A percentile compares a stretch with the other conserved stretches of the same genome.
Evolutionary conservation across 2,797 vertebrate genomes (phyloP).

Genomic region (Sebastes jordani): DNA sequence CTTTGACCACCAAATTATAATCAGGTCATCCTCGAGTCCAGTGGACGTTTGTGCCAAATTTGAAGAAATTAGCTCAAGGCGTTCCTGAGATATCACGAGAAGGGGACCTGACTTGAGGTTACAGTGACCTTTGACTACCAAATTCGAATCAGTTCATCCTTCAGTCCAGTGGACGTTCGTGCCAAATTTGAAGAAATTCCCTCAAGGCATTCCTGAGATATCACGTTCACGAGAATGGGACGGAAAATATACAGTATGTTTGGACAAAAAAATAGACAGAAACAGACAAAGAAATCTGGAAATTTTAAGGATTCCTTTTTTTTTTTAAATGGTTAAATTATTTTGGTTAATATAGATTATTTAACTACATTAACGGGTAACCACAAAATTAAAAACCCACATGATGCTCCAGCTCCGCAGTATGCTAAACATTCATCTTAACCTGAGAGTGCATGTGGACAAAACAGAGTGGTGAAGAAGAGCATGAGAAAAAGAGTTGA

Average conservation of each 20-base stretch:
- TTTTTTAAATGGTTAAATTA: not conserved
- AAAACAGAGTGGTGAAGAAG: slow-evolving; percentile 9
- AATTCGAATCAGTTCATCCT: too few species aligned
- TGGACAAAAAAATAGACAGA: not conserved
- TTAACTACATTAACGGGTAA: not conserved
- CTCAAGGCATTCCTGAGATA: too few species aligned
- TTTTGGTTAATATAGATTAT: not conserved
- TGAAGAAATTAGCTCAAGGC: too few species aligned
- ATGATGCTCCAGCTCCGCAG: not conserved
- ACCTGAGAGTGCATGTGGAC: slow-evolving; percentile 7
- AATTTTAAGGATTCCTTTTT: too few species aligned
- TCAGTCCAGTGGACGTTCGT: rapidly evolving
- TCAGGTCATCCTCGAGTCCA: too few species aligned
- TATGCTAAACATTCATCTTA: not conserved
- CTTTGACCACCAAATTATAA: too few species aligned
- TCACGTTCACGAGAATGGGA: rapidly evolving
- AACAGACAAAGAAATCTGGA: too few species aligned
- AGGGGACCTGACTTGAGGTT: rapidly evolving
- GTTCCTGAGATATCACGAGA: too few species aligned
- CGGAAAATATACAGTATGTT: too few species aligned
- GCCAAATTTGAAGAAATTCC: too few species aligned
- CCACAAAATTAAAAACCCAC: not conserved
- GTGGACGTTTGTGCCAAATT: too few species aligned
- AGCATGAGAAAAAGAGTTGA: slow-evolving; percentile 18
- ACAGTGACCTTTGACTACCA: too few species aligned